Percentiles rank a stretch among this genome's conserved stretches.
Conservation (phyloP, 2,888 invertebrate species). For the Sympetrum striolatum region DNA sequence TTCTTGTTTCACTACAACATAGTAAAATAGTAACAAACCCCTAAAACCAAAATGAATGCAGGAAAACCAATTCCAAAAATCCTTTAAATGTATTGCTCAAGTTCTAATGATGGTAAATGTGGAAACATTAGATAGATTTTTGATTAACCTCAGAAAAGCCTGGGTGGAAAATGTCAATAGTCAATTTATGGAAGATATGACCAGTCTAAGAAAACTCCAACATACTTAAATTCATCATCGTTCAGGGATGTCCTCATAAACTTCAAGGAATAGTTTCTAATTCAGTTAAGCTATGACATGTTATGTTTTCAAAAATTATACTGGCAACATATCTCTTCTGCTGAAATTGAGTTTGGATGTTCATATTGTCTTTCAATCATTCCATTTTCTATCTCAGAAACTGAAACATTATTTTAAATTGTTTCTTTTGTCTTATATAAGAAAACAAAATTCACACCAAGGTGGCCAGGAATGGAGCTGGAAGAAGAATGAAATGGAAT, state of each 20-base stretch:
- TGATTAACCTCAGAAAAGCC: neutral
- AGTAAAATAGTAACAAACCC: conserved; percentile 16
- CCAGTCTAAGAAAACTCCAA: neutral
- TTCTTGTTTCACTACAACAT: neutral
- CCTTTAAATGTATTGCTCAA: neutral
- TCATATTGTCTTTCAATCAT: neutral
- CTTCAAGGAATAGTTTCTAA: neutral
- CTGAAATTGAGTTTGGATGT: neutral
- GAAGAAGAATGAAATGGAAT: conserved; percentile 23
- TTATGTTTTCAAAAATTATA: too few species aligned
- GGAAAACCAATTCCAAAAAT: neutral
- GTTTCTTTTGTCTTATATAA: neutral
- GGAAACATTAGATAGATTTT: neutral
- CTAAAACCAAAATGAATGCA: neutral
- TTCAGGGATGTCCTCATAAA: neutral
- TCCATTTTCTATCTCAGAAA: neutral
- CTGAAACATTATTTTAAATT: neutral
- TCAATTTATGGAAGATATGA: neutral
- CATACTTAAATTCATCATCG: neutral
- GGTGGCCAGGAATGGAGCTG: conserved; percentile 4
- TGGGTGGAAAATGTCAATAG: neutral
- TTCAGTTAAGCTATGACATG: too few species aligned
- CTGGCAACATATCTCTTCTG: neutral
- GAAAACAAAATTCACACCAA: neutral
- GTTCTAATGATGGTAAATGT: neutral